Conservation (phyloP, 2,888 invertebrate species). For the Crossocerus cetratus region DNA sequence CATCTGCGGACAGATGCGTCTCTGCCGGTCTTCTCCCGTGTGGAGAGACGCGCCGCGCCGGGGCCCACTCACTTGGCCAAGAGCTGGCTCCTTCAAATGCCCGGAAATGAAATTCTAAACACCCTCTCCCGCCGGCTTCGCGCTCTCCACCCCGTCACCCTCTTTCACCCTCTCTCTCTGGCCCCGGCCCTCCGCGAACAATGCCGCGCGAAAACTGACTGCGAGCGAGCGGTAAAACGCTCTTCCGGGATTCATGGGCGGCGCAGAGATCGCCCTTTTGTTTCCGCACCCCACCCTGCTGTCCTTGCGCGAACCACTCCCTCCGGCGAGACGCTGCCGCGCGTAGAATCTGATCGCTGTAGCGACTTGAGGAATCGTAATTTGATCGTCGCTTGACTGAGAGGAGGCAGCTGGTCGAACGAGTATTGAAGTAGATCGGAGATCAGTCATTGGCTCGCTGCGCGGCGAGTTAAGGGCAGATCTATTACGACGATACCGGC, state of each 20-base stretch:
- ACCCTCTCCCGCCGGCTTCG: slow-evolving; percentile 59
- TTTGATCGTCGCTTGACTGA: not conserved
- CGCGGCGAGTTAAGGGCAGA: not conserved
- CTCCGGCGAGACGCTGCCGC: slow-evolving; percentile 28
- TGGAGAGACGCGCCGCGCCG: slow-evolving; percentile 50
- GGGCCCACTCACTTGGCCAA: slow-evolving; percentile 28
- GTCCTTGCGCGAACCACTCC: not conserved
- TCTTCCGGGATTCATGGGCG: slow-evolving; percentile 38
- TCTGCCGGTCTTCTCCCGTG: slow-evolving; percentile 44
- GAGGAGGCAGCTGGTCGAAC: not conserved
- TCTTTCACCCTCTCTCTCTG: slow-evolving; percentile 38
- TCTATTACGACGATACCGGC: not conserved
- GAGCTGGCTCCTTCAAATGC: slow-evolving; percentile 54
- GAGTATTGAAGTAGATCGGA: not conserved
- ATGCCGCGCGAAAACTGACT: slow-evolving; percentile 41
- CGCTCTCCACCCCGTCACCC: slow-evolving; percentile 43
- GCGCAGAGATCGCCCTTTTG: slow-evolving; percentile 39
- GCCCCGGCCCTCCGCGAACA: slow-evolving; percentile 40
- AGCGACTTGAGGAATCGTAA: slow-evolving; percentile 22
- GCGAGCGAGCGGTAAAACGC: slow-evolving; percentile 20
- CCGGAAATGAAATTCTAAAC: slow-evolving; percentile 75
- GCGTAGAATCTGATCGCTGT: slow-evolving; percentile 11
- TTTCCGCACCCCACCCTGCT: no score
- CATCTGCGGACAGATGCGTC: slow-evolving; percentile 72
- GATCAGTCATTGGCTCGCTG: not conserved